These are phyloP conservation scores for Agrilus cyanescens DNA, from an alignment of 2,888 invertebrate genomes.

Conservation along the genomic window DNA sequence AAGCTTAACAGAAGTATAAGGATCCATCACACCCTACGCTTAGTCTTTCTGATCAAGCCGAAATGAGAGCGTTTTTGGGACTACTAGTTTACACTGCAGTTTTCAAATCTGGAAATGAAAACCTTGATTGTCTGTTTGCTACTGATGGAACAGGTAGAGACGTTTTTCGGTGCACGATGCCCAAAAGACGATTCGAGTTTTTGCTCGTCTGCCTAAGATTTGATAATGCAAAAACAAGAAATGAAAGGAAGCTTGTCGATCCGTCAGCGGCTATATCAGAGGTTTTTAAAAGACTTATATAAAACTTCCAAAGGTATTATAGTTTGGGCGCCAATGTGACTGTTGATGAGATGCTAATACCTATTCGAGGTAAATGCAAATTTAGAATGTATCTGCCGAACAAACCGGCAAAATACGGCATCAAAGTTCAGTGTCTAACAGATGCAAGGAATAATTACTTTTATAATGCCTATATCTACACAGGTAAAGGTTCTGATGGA, in stretches of 20 bases:
- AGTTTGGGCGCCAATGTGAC: conserved; percentile 8
- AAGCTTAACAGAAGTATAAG: too few relatives aligned
- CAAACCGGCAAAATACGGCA: conserved; percentile 9
- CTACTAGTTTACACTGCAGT: too few relatives aligned
- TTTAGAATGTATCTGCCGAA: conserved; percentile 10
- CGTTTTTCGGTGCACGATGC: too few relatives aligned
- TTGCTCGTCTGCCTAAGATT: conserved; percentile 4
- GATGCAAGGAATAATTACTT: conserved; percentile 13
- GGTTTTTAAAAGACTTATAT: conserved; percentile 18
- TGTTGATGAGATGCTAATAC: conserved; percentile 10
- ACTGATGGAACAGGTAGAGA: too few relatives aligned
- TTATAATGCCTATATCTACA: too few relatives aligned
- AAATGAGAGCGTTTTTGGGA: too few relatives aligned
- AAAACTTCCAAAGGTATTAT: conserved; percentile 15
- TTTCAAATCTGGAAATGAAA: too few relatives aligned
- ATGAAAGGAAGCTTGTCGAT: conserved; percentile 2
- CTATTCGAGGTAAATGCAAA: conserved; percentile 8
- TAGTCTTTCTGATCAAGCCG: too few relatives aligned
- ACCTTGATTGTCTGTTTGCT: too few relatives aligned
- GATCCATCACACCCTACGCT: too few relatives aligned
- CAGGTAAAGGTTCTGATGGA: too few relatives aligned
- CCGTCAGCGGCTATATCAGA: conserved; percentile 8
- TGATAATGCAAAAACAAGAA: conserved; percentile 3
- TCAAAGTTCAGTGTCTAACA: conserved; percentile 9
- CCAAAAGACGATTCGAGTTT: background rate